Conservation (phyloP, 2,888 invertebrate species). For the Stegophylla sp. region DNA sequence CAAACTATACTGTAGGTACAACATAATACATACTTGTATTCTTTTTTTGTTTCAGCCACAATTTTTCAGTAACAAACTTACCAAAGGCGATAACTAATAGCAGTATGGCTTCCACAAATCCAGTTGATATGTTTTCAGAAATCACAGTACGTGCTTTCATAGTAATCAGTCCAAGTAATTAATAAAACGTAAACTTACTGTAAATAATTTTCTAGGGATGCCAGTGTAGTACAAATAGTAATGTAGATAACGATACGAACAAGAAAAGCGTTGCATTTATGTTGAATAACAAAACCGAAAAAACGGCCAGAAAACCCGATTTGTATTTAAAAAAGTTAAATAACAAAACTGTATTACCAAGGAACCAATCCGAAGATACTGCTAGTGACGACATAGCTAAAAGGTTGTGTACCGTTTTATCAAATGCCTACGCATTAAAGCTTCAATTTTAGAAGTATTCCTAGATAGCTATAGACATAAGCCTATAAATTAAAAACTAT, state of each 20-base stretch:
- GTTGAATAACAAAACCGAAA: slow-evolving; percentile 29
- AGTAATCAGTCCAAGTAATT: not conserved
- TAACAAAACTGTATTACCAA: slow-evolving; percentile 32
- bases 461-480: too few relatives aligned
- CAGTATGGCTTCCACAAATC: not conserved
- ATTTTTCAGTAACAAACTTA: not conserved
- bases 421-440: not conserved
- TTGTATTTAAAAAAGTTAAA: slow-evolving; percentile 13
- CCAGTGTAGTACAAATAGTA: not conserved
- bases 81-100: not conserved
- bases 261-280: slow-evolving; percentile 1
- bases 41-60: slow-evolving; percentile 2
- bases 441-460: not conserved
- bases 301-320: not conserved
- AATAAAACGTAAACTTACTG: not conserved
- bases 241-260: not conserved
- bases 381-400: slow-evolving; percentile 16
- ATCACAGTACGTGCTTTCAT: not conserved
- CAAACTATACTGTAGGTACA: too few relatives aligned
- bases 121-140: not conserved
- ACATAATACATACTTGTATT: too few relatives aligned
- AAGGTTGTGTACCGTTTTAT: slow-evolving; percentile 6
- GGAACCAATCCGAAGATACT: slow-evolving; percentile 4
- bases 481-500: too few relatives aligned
- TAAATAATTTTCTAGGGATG: slow-evolving; percentile 16